These are phyloP conservation scores for Hirudo medicinalis DNA, from an alignment of 1,140 invertebrate genomes.

Conservation along the genomic window DNA sequence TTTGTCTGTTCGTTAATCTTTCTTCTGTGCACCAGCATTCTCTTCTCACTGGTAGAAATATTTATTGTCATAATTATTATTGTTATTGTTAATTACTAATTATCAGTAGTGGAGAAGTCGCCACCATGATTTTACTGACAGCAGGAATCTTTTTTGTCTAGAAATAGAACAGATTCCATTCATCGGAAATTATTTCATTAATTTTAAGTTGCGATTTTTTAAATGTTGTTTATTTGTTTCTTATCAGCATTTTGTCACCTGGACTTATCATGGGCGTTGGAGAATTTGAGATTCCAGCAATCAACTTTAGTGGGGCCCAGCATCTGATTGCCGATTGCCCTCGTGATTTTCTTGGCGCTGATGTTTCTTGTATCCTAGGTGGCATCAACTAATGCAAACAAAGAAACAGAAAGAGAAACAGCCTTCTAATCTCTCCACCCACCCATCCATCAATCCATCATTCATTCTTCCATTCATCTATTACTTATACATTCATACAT, in stretches of 20 bases:
- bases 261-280: not conserved
- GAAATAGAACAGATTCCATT: not conserved
- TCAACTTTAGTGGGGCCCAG: not conserved
- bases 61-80: not conserved
- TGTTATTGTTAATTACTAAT: not conserved
- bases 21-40: not conserved
- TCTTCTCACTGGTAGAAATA: not conserved
- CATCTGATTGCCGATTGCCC: not conserved
- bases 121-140: not conserved
- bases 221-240: not conserved
- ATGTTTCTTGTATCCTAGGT: not conserved
- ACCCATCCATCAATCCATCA: no score
- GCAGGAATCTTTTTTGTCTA: not conserved
- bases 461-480: no score
- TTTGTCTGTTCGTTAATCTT: not conserved
- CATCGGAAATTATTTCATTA: not conserved
- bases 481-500: no score
- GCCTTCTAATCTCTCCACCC: no score
- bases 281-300: slow-evolving; percentile 6
- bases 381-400: no score
- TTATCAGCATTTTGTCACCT: not conserved
- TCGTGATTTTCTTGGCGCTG: not conserved
- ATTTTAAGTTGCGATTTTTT: not conserved
- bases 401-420: no score
- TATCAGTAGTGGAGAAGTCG: not conserved